Conservation (phyloP, 2,888 invertebrate species). For the Lumbricus terrestris region DNA sequence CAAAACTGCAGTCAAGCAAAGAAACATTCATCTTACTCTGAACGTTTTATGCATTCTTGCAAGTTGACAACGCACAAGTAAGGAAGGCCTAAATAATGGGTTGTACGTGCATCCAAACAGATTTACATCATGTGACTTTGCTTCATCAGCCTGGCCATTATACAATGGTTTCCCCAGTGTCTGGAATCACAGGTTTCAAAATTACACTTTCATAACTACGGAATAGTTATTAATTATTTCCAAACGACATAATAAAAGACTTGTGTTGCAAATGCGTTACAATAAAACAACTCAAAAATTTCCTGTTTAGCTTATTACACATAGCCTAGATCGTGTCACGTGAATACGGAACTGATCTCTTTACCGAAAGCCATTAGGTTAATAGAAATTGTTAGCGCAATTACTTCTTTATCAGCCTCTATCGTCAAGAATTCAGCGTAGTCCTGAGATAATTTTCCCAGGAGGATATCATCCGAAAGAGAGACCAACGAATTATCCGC, state of each 20-base stretch:
- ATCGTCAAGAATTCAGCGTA: not conserved
- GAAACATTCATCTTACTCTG: not conserved
- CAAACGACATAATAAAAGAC: not conserved
- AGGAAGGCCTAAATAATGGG: not conserved
- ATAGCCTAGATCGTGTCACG: constrained; percentile 15
- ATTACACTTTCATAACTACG: not conserved
- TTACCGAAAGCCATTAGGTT: constrained; percentile 8
- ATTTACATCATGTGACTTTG: not conserved
- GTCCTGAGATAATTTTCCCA: not conserved
- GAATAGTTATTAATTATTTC: not conserved
- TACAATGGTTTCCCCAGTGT: not conserved
- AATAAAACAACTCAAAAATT: not conserved
- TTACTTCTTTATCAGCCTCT: not conserved
- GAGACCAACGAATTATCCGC: not conserved
- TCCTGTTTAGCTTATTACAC: not conserved
- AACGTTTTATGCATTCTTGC: not conserved
- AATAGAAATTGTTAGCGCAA: not conserved
- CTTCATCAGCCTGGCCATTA: not conserved
- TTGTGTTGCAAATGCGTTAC: not conserved
- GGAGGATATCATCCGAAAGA: not conserved
- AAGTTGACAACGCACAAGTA: not conserved
- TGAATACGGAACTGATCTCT: not conserved
- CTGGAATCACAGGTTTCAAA: not conserved
- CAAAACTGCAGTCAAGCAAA: not conserved
- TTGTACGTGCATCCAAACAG: not conserved